A percentile compares a stretch with the other conserved stretches of the same genome.
Evolutionary conservation across 2,888 invertebrate genomes (phyloP).

Genomic region (Orthonevra nobilis): DNA sequence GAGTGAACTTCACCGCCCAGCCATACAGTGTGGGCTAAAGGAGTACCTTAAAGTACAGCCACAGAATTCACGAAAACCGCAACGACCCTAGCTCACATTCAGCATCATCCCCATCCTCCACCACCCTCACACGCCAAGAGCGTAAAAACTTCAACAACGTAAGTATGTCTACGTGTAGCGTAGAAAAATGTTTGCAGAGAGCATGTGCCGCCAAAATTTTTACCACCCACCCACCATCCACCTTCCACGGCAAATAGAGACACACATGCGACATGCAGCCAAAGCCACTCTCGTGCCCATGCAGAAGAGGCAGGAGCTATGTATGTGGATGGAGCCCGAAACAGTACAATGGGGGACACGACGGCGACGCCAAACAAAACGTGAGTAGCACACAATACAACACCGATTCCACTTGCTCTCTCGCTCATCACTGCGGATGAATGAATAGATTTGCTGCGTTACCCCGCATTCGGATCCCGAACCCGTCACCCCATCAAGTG

Average conservation of each 20-base stretch:
- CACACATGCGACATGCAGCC: slow-evolving; percentile 10
- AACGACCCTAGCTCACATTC: slow-evolving; percentile 41
- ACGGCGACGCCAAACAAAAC: slow-evolving; percentile 46
- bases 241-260: slow-evolving; percentile 4
- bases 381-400: slow-evolving; percentile 50
- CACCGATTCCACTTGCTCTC: slow-evolving; percentile 41
- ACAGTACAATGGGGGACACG: slow-evolving; percentile 36
- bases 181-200: slow-evolving; percentile 58
- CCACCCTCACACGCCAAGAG: background rate
- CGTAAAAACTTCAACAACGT: background rate
- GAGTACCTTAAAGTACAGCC: slow-evolving; percentile 26
- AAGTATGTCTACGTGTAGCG: slow-evolving; percentile 50
- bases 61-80: slow-evolving; percentile 47
- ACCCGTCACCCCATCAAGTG: too few species aligned
- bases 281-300: slow-evolving; percentile 28
- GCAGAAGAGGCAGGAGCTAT: slow-evolving; percentile 3
- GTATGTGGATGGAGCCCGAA: too few species aligned
- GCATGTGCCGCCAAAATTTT: slow-evolving; percentile 66
- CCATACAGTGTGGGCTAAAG: slow-evolving; percentile 5
- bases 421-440: slow-evolving; percentile 32
- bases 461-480: too few species aligned
- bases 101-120: background rate
- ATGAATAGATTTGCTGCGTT: too few species aligned
- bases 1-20: slow-evolving; percentile 43
- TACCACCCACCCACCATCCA: background rate